Evolutionary conservation across 2,797 vertebrate species (phyloP), one percentile per base, ranked within the genome.

Genomic region (Pipistrellus pygmaeus): DNA sequence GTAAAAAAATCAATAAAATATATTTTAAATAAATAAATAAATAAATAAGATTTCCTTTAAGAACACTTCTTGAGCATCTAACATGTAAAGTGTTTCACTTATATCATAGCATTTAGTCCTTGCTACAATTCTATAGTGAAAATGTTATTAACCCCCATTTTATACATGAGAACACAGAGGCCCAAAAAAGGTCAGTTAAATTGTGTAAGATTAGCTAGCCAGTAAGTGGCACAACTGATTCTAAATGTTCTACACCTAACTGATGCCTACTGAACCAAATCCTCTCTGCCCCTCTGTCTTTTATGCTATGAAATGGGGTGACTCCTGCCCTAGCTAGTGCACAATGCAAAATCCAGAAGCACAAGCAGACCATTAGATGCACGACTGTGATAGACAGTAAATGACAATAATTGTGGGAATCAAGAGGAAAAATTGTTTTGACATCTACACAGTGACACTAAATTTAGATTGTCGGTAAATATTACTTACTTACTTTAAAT

Each of bases 401-500:
- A 71, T 32, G 35, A 77, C 8, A 44, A 35, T 44, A 25, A 68
- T 1, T 72, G 10, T 66, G n/a, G 66, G 20, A 86, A 66, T 86
- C n/a, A 66, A 90, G 57, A 76, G 23, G 48, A 73, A 95, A 94
- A 78, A 27, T 12, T 27, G 18, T 48, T 86, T 86, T 55, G 69
- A 92, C 93, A 57, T 23, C 57, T 85, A 53, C 53, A 72, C 6
- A 32, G 72, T 73, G n/a, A 48, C 38, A 17, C 62, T 73, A 55
- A 46, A 83, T 44, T 86, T 53, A 80, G 35, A 48, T 20, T 53
- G n/a, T 57, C 53, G 4, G n/a, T 46, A 48, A 85, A 30, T 76
- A 85, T 60, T 55, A 81, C 60, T 72, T 38, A 85, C 20, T 64
- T 62, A 53, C 55, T 77, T 82, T 90, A 81, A 83, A 84, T 68